Conservation (phyloP, 37 sponge, comb jelly and placozoan species). For the Geodia barretti region DNA sequence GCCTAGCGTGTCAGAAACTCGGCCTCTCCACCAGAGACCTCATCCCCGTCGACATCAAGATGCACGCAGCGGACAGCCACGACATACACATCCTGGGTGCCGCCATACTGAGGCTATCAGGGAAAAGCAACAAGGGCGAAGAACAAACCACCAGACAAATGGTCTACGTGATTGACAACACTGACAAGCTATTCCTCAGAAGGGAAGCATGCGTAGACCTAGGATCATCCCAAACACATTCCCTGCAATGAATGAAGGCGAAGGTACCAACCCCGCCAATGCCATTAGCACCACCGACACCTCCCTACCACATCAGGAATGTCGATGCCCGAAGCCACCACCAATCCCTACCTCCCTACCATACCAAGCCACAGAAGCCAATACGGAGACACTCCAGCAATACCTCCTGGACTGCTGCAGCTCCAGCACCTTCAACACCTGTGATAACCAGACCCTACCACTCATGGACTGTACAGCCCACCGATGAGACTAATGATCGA, state of each 20-base stretch:
- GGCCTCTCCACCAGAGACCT: constrained; percentile 33
- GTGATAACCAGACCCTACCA: constrained; percentile 15
- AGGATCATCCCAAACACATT: constrained; percentile 13
- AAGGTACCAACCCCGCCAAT: background rate
- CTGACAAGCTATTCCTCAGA: constrained; percentile 22
- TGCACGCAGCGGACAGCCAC: constrained; percentile 43
- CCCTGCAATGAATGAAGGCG: background rate
- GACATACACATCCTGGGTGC: constrained; percentile 39
- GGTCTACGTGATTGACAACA: constrained; percentile 31
- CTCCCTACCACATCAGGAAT: background rate
- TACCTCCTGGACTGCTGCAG: constrained; percentile 14
- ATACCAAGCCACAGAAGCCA: constrained; percentile 20
- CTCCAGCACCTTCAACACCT: constrained; percentile 25
- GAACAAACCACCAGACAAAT: constrained; percentile 28
- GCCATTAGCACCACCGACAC: constrained; percentile 1
- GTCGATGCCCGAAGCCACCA: constrained; percentile 27
- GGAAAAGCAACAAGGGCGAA: constrained; percentile 24
- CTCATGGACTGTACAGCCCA: constrained; percentile 36
- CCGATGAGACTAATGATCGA: constrained; percentile 44
- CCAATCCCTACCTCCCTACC: constrained; percentile 23
- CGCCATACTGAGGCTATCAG: constrained; percentile 29
- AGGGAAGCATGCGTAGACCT: constrained; percentile 8
- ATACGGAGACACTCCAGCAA: constrained; percentile 25
- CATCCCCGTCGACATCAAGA: constrained; percentile 41
- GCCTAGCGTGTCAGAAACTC: constrained; percentile 29